These are phyloP conservation scores for Eretmocerus hayati DNA, from an alignment of 2,888 invertebrate genomes.

Conservation along the genomic window DNA sequence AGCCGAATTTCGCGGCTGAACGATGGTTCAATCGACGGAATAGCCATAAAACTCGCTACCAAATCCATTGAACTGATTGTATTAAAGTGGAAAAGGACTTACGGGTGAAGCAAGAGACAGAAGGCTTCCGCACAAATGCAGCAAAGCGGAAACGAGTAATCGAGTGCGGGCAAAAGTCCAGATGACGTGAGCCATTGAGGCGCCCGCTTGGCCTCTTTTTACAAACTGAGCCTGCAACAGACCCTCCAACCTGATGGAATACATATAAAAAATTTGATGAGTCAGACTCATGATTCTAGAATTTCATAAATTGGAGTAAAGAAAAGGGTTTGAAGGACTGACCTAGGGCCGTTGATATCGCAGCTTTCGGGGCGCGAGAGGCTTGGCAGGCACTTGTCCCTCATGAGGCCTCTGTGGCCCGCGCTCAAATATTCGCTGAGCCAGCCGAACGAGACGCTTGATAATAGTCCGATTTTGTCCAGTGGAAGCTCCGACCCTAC, in stretches of 20 bases:
- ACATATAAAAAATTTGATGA: too few species aligned
- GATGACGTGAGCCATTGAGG: conserved; percentile 46
- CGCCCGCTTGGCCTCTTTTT: conserved; percentile 43
- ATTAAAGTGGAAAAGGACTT: conserved; percentile 33
- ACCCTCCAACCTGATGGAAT: conserved; percentile 47
- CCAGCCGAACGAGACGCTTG: conserved; percentile 51
- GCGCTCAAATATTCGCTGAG: conserved; percentile 48
- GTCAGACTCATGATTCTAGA: too few species aligned
- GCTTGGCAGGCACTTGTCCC: conserved; percentile 42
- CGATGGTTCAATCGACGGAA: too few species aligned
- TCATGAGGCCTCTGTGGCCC: conserved; percentile 46
- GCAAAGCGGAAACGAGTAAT: conserved; percentile 42
- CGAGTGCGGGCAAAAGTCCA: conserved; percentile 48
- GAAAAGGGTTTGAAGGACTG: too few species aligned
- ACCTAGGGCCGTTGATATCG: conserved; percentile 49
- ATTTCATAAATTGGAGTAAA: too few species aligned
- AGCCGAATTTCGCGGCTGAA: too few species aligned
- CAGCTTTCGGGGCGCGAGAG: conserved; percentile 47
- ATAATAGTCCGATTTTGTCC: conserved; percentile 48
- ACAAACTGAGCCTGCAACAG: conserved; percentile 49
- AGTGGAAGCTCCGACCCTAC: conserved; percentile 34
- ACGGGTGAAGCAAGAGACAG: conserved; percentile 50
- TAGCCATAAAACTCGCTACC: too few species aligned
- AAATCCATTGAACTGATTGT: too few species aligned
- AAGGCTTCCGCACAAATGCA: conserved; percentile 44